These are phyloP conservation scores for Spermophilus dauricus DNA, from an alignment of 2,113 vertebrate genomes.

Conservation along the genomic window DNA sequence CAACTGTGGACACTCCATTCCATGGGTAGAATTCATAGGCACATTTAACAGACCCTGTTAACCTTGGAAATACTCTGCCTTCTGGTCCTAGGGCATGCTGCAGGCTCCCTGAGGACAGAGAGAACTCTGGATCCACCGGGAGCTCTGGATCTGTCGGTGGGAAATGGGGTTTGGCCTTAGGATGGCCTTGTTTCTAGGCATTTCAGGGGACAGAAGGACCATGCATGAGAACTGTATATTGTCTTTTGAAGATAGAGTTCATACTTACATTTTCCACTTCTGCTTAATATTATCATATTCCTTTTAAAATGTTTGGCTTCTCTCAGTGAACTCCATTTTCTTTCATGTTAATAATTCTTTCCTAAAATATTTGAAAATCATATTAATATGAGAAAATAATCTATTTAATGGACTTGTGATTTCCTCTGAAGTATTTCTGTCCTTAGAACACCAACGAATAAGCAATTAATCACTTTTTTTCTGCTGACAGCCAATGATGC, in stretches of 20 bases:
- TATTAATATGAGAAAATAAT: neutral
- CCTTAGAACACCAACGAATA: neutral
- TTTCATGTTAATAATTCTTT: neutral
- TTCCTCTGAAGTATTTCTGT: neutral
- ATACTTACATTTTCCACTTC: neutral
- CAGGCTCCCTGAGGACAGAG: neutral
- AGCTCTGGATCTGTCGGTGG: neutral
- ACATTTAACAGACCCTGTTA: neutral
- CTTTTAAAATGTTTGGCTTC: neutral
- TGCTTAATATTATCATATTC: neutral
- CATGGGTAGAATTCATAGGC: neutral
- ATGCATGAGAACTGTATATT: neutral
- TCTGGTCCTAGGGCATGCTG: neutral
- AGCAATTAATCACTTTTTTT: neutral
- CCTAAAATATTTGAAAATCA: neutral
- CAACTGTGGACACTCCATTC: neutral
- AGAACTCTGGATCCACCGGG: neutral
- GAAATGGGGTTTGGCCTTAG: neutral
- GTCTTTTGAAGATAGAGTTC: neutral
- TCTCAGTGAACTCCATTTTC: neutral
- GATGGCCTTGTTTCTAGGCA: neutral
- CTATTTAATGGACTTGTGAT: neutral
- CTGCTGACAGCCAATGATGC: neutral
- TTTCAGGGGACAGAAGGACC: neutral
- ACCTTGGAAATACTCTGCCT: neutral